These are phyloP conservation scores for Xylota segnis DNA, from an alignment of 2,888 invertebrate species.

Conservation along the genomic window DNA sequence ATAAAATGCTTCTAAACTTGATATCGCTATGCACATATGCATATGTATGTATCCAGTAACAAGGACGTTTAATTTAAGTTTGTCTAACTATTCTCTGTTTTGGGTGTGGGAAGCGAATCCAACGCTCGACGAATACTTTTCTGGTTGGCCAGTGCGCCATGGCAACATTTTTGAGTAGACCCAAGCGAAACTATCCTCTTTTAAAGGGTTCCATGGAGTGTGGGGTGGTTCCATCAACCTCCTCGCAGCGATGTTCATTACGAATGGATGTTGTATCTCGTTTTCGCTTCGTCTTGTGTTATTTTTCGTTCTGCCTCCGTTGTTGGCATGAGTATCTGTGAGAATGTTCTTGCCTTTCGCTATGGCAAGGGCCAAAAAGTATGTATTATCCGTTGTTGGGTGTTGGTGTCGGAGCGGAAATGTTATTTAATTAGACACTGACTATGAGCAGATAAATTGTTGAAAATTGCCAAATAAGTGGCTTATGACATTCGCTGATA, in stretches of 20 bases:
- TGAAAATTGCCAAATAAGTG: conserved; percentile 72
- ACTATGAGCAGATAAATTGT: conserved; percentile 58
- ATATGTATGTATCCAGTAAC: conserved; percentile 3
- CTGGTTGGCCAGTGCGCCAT: background rate
- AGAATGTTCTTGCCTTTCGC: conserved; percentile 4
- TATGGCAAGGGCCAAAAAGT: conserved; percentile 11
- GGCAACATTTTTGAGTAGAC: background rate
- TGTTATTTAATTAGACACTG: conserved; percentile 70
- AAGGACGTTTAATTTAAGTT: conserved; percentile 32
- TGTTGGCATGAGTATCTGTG: conserved; percentile 45
- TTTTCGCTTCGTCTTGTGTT: conserved; percentile 17
- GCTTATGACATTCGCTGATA: conserved; percentile 71
- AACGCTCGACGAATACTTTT: background rate
- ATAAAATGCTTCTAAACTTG: conserved; percentile 12
- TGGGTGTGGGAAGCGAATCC: no score
- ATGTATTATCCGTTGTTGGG: conserved; percentile 30
- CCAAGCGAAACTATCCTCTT: background rate
- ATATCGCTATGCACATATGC: conserved; percentile 13
- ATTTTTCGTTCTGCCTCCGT: conserved; percentile 10
- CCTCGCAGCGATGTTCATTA: conserved; percentile 41
- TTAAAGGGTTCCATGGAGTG: background rate
- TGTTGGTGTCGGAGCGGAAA: conserved; percentile 38
- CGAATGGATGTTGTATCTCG: conserved; percentile 41
- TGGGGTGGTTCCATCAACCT: conserved; percentile 14
- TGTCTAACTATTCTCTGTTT: background rate